Evolutionary conservation across 2,113 vertebrate genomes (phyloP).

Genomic region (Tinamus guttatus): DNA sequence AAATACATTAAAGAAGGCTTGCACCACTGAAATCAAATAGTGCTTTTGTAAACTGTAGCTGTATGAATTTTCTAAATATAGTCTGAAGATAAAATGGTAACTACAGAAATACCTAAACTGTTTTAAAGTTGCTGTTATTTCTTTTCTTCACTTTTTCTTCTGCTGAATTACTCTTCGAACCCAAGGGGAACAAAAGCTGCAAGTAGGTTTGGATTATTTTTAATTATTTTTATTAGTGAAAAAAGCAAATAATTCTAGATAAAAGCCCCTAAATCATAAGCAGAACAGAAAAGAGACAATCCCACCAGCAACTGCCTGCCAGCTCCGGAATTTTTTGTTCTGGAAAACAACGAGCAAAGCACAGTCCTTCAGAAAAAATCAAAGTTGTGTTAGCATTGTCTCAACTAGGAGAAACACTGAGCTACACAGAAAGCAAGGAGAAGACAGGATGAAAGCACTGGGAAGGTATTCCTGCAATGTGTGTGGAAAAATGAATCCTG

Average conservation of each 20-base stretch:
- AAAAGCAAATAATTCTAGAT: not conserved
- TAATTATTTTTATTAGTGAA: not conserved
- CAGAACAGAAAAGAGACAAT: not conserved
- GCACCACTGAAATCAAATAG: not conserved
- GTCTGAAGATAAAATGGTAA: not conserved
- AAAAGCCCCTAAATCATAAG: not conserved
- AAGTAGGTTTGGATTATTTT: not conserved
- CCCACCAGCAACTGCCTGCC: not conserved
- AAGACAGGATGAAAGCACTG: not conserved
- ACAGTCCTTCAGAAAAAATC: not conserved
- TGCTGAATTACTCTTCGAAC: not conserved
- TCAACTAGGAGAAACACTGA: not conserved
- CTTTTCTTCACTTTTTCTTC: not conserved
- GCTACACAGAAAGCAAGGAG: not conserved
- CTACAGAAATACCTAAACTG: not conserved
- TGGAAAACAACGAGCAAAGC: not conserved
- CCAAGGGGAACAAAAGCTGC: not conserved
- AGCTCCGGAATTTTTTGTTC: constrained; percentile 7
- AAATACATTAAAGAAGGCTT: not conserved
- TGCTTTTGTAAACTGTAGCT: not conserved
- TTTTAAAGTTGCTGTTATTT: not conserved
- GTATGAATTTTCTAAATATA: not conserved
- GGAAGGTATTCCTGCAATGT: not conserved
- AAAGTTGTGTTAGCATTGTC: accelerated
- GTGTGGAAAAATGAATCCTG: not conserved